These are phyloP conservation scores for Pseudocheirus occidentalis DNA, from an alignment of 2,797 vertebrate species.

Conservation along the genomic window DNA sequence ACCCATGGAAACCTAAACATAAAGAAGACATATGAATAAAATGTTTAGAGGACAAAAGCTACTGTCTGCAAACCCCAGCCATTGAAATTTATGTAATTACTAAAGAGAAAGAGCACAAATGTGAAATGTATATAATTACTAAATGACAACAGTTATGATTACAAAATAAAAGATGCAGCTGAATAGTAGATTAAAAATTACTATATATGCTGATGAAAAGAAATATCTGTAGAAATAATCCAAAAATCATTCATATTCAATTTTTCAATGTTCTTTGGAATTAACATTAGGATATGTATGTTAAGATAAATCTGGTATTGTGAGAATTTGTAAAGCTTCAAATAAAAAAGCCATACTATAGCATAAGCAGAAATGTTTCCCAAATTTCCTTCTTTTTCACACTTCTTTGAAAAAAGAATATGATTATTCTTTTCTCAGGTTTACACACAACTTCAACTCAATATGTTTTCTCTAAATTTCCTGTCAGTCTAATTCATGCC, in stretches of 20 bases:
- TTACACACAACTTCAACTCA: neutral
- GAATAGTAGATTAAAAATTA: neutral
- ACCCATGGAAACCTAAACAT: conserved; percentile 95
- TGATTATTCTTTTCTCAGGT: neutral
- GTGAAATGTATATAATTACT: neutral
- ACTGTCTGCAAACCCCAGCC: neutral
- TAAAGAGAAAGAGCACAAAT: neutral
- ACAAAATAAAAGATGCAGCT: neutral
- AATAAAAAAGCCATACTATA: neutral
- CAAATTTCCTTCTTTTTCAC: neutral
- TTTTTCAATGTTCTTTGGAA: neutral
- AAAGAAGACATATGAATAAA: neutral
- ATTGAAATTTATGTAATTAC: neutral
- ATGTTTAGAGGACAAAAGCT: conserved; percentile 50
- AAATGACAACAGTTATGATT: neutral
- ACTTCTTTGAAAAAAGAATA: neutral
- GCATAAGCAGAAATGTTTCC: neutral
- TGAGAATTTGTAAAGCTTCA: neutral
- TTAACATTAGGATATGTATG: neutral
- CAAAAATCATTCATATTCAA: neutral
- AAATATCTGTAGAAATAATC: neutral
- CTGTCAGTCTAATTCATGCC: neutral
- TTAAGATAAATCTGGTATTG: neutral
- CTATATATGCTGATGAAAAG: neutral
- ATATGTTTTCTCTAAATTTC: neutral